A percentile compares a stretch with the other conserved stretches of the same genome.
Evolutionary conservation across 2,113 vertebrate genomes (phyloP).

Genomic region (Clarias macrocephalus): DNA sequence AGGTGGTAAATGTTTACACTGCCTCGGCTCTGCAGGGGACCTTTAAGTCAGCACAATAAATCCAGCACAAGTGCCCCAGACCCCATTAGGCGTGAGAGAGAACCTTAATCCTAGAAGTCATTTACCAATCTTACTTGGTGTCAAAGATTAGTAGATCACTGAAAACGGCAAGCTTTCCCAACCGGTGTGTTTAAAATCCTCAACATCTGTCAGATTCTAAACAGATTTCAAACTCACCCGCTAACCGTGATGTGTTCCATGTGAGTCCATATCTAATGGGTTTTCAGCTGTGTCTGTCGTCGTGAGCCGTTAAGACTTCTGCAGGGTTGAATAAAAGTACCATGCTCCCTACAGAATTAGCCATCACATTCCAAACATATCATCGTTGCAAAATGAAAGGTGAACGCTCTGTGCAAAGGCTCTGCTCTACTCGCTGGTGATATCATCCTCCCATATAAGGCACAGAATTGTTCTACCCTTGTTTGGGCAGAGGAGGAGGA

Average conservation of each 20-base stretch:
- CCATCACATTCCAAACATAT: conserved; percentile 76
- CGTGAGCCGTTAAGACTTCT: conserved; percentile 52
- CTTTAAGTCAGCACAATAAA: conserved; percentile 18
- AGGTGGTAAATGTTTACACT: conserved; percentile 53
- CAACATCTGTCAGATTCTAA: conserved; percentile 24
- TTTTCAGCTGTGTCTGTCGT: conserved; percentile 30
- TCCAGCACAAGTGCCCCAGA: conserved; percentile 19
- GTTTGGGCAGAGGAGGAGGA: conserved; percentile 72
- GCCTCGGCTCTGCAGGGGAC: conserved; percentile 59
- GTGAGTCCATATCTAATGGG: conserved; percentile 58
- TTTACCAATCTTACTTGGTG: not conserved
- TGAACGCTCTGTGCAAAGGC: conserved; percentile 76
- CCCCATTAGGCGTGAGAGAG: not conserved
- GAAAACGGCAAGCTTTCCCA: not conserved
- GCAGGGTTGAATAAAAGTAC: conserved; percentile 58
- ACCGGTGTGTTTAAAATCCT: not conserved
- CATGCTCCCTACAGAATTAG: conserved; percentile 66
- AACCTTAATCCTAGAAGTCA: not conserved
- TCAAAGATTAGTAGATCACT: not conserved
- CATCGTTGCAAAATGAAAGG: conserved; percentile 79
- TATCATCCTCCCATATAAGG: conserved; percentile 76
- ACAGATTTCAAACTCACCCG: conserved; percentile 71
- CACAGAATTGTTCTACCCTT: conserved; percentile 75
- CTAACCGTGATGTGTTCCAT: conserved; percentile 57
- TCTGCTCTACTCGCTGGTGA: conserved; percentile 72